phyloP scores from a whole-genome alignment of 2,113 vertebrate species.

The Pterophyllum scalare region DNA sequence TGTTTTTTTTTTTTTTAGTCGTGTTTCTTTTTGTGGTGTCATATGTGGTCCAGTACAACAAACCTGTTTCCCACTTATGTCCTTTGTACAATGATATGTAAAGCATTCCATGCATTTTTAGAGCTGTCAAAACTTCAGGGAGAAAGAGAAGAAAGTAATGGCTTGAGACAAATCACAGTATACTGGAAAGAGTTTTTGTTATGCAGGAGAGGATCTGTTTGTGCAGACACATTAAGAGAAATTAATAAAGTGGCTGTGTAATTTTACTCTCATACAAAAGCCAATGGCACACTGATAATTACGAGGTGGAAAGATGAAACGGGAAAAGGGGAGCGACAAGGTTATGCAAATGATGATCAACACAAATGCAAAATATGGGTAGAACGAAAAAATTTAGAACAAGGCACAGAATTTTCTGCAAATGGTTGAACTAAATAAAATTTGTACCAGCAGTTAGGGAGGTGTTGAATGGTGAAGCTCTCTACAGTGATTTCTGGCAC shows the following conservation, averaged over 20 bases:
- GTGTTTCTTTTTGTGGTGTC: conserved; percentile 7
- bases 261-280: conserved; percentile 78
- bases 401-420: conserved; percentile 99
- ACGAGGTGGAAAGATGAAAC: conserved; percentile 35
- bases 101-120: conserved; percentile 73
- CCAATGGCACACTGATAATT: conserved; percentile 69
- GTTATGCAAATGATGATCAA: conserved; percentile 64
- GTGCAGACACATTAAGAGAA: conserved; percentile 65
- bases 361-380: conserved; percentile 67
- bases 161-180: conserved; percentile 80
- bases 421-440: conserved; percentile 88
- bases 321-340: conserved; percentile 62
- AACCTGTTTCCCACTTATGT: conserved; percentile 53
- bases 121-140: conserved; percentile 51
- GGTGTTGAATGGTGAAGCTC: conserved; percentile 93
- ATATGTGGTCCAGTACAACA: conserved; percentile 32
- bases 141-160: conserved; percentile 40
- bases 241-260: conserved; percentile 72
- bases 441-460: conserved; percentile 86
- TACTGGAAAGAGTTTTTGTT: conserved; percentile 75
- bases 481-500: conserved; percentile 88
- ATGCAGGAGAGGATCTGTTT: conserved; percentile 60
- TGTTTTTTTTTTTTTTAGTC: background rate
- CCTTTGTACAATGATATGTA: conserved; percentile 70
- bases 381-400: conserved; percentile 84